Conservation (phyloP, 1,140 invertebrate species). For the Atta cephalotes region DNA sequence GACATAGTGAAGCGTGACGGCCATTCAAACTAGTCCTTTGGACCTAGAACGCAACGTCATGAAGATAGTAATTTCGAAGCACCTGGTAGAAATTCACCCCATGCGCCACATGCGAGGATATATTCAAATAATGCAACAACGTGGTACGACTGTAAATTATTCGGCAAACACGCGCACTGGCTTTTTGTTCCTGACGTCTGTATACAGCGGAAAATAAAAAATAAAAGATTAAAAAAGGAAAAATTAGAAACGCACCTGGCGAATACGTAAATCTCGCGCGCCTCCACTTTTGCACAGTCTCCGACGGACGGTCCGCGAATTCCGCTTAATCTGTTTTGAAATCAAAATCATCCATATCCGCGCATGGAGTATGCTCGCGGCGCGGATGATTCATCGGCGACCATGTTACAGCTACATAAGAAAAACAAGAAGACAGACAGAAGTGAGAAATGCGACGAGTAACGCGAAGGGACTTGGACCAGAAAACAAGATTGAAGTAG, state of each 20-base stretch:
- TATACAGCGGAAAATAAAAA: slow-evolving; percentile 15
- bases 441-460: slow-evolving; percentile 55
- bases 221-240: slow-evolving; percentile 26
- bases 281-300: slow-evolving; percentile 39
- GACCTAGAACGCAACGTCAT: slow-evolving; percentile 45
- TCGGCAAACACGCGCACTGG: slow-evolving; percentile 63
- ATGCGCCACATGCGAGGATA: slow-evolving; percentile 65
- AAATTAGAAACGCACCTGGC: slow-evolving; percentile 51
- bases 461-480: slow-evolving; percentile 54
- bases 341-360: slow-evolving; percentile 34
- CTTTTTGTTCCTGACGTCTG: slow-evolving; percentile 58
- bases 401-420: slow-evolving; percentile 13
- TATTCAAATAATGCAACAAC: slow-evolving; percentile 70
- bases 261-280: slow-evolving; percentile 60
- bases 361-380: neutral
- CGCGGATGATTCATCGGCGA: slow-evolving; percentile 5
- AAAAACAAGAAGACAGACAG: slow-evolving; percentile 17
- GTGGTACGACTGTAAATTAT: slow-evolving; percentile 71
- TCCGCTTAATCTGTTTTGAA: slow-evolving; percentile 47
- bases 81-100: slow-evolving; percentile 69
- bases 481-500: slow-evolving; percentile 37
- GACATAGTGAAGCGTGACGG: slow-evolving; percentile 64
- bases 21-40: slow-evolving; percentile 66
- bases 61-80: slow-evolving; percentile 68
- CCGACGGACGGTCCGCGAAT: slow-evolving; percentile 9